These are phyloP conservation scores for Perodicticus potto DNA, from an alignment of 2,797 vertebrate species.

Conservation along the genomic window DNA sequence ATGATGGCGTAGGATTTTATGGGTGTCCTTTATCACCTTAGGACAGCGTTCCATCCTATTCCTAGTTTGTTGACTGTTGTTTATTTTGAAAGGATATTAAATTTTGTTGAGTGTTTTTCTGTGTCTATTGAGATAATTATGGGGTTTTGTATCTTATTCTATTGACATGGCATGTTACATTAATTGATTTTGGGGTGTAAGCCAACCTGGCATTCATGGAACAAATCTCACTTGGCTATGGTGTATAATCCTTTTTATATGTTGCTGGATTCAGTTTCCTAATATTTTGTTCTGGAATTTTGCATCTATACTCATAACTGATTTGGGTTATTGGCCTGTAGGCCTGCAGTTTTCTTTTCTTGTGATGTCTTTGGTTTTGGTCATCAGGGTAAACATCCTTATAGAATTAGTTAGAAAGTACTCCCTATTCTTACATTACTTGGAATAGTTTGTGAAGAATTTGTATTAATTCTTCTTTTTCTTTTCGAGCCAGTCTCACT, in stretches of 20 bases:
- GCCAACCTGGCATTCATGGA: background rate
- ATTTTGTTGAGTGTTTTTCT: background rate
- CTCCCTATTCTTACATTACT: background rate
- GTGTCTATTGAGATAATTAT: background rate
- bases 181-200: background rate
- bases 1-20: background rate
- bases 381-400: background rate
- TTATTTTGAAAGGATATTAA: conserved; percentile 32
- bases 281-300: conserved; percentile 38
- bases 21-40: background rate
- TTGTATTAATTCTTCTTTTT: background rate
- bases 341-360: background rate
- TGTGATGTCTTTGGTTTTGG: background rate
- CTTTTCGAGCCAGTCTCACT: too few species aligned
- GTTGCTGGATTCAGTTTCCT: conserved; percentile 10
- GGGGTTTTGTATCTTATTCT: background rate
- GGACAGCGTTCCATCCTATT: background rate
- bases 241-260: conserved; percentile 12
- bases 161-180: background rate
- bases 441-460: background rate
- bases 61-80: conserved; percentile 24
- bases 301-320: background rate
- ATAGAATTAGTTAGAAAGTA: background rate
- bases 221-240: background rate
- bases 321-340: background rate